phyloP scores from a whole-genome alignment of 2,888 invertebrate genomes.

The Argyra leucocephala region DNA sequence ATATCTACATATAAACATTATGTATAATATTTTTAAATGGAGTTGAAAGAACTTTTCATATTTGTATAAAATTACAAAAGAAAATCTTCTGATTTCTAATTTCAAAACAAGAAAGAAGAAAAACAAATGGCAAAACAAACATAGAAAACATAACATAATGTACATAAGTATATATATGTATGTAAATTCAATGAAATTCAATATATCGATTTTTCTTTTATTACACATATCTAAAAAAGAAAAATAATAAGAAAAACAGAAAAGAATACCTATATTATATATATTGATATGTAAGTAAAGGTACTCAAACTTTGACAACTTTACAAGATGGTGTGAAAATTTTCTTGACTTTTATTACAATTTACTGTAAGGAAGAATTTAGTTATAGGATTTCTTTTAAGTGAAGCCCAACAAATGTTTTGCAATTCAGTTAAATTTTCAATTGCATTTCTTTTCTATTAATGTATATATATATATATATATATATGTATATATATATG shows the following conservation, averaged over 20 bases:
- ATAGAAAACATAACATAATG: not conserved
- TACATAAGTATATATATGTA: too few relatives aligned
- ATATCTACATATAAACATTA: not conserved
- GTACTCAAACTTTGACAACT: constrained; percentile 3
- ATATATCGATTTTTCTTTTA: not conserved
- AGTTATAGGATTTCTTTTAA: not conserved
- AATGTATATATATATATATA: too few relatives aligned
- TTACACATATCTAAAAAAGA: not conserved
- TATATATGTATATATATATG: too few relatives aligned
- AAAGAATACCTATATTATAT: not conserved
- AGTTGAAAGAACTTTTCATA: constrained; percentile 1
- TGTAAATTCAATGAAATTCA: not conserved
- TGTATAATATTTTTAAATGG: not conserved
- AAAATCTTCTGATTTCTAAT: too few relatives aligned
- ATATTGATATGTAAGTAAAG: not conserved
- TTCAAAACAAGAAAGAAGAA: too few relatives aligned
- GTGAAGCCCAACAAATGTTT: not conserved
- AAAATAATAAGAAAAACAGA: too few relatives aligned
- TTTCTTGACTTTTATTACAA: constrained; percentile 3
- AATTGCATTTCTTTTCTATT: not conserved
- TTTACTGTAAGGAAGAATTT: too few relatives aligned
- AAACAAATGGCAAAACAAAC: not conserved
- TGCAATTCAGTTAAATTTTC: not conserved
- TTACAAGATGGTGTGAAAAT: not conserved
- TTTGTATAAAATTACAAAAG: too few relatives aligned